These are phyloP conservation scores for Morelia viridis DNA, from an alignment of 2,797 vertebrate species.

Conservation along the genomic window DNA sequence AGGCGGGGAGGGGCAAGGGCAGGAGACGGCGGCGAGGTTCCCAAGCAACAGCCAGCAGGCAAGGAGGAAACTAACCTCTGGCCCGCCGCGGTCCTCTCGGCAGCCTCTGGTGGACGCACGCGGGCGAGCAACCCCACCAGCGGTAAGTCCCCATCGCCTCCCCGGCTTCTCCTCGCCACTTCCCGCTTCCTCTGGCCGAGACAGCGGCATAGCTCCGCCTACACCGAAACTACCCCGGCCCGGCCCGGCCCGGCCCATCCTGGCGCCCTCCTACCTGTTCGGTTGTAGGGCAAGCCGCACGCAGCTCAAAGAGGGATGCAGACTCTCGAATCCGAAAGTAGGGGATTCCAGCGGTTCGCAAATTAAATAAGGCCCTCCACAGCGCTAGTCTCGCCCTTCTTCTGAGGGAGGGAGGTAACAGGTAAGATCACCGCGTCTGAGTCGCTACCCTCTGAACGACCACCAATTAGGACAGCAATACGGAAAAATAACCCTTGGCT, in stretches of 20 bases:
- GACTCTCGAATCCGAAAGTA: no score
- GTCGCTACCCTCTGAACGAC: no score
- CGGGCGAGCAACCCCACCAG: not conserved
- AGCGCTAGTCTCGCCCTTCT: not conserved
- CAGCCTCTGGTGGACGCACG: not conserved
- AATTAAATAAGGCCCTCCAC: no score
- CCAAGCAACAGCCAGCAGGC: not conserved
- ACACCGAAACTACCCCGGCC: not conserved
- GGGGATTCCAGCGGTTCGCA: no score
- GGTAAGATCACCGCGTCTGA: no score
- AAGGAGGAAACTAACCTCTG: not conserved
- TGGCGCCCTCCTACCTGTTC: not conserved
- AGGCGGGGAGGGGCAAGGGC: not conserved
- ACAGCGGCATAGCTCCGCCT: slow-evolving; percentile 34
- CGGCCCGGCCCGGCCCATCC: not conserved
- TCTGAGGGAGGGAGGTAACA: not conserved
- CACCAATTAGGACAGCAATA: no score
- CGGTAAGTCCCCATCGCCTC: not conserved
- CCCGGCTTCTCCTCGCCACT: slow-evolving; percentile 36
- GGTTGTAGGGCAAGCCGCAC: no score
- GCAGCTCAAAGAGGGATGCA: not conserved
- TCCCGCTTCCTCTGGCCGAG: slow-evolving; percentile 75
- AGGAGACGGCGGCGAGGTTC: not conserved
- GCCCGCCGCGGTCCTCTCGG: not conserved
- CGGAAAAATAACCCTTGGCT: no score